phyloP scores from a whole-genome alignment of 2,113 vertebrate species.

The Rutilus rutilus region DNA sequence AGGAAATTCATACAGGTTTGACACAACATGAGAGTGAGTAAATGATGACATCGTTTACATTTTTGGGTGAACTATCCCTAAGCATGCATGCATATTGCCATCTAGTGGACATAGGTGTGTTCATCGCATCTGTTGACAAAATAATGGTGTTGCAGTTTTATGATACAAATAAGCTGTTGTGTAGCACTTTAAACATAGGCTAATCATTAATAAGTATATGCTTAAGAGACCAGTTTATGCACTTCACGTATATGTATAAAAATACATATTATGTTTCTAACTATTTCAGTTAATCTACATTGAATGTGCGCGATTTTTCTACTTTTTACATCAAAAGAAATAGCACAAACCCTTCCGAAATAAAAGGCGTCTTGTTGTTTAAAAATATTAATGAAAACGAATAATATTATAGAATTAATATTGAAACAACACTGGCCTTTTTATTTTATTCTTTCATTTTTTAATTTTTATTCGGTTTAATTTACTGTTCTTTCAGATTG shows the following conservation, averaged over 20 bases:
- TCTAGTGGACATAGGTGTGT: constrained; percentile 24
- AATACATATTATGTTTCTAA: no score
- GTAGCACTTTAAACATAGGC: neutral
- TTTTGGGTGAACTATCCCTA: neutral
- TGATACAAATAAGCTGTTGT: neutral
- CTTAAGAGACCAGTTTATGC: neutral
- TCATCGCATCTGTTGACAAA: neutral
- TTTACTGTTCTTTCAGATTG: neutral
- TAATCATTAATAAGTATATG: neutral
- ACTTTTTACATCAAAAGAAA: neutral
- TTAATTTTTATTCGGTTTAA: neutral
- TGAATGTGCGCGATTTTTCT: neutral
- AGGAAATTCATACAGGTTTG: no score
- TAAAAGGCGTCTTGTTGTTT: neutral
- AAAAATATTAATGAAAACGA: neutral
- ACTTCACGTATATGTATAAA: neutral
- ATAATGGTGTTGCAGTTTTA: neutral
- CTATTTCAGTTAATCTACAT: neutral
- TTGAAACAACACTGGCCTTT: no score
- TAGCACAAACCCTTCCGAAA: neutral
- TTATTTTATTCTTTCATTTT: neutral
- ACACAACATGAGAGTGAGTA: no score
- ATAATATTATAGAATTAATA: no score
- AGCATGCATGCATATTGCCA: neutral
- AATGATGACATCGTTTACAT: no score